Conservation (phyloP, 1,140 invertebrate genomes). For the Sitobion miscanthi region DNA sequence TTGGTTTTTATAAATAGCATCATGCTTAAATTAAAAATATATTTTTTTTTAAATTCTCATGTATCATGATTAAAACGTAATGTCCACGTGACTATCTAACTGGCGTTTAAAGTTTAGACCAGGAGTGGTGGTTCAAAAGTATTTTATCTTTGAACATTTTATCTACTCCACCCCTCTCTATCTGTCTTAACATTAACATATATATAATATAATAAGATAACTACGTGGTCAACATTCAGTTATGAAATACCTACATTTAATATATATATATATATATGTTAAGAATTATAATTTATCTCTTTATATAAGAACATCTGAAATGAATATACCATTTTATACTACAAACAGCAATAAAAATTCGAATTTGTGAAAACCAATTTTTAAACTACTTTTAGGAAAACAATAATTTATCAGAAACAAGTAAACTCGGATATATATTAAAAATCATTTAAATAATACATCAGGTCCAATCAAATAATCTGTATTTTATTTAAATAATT, state of each 20-base stretch:
- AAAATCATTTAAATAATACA: neutral
- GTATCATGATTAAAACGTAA: constrained; percentile 2
- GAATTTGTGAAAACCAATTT: neutral
- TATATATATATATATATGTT: neutral
- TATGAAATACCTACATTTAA: neutral
- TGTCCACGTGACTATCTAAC: constrained; percentile 19
- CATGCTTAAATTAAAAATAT: neutral
- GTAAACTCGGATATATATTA: neutral
- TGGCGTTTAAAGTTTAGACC: constrained; percentile 19
- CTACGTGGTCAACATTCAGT: constrained; percentile 30
- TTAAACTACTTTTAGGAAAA: neutral
- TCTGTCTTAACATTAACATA: constrained; percentile 20
- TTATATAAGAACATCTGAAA: neutral
- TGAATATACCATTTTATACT: neutral
- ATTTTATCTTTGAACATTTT: constrained; percentile 22
- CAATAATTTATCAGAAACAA: neutral
- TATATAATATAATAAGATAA: constrained; percentile 25
- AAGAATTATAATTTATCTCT: neutral
- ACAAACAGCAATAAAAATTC: neutral
- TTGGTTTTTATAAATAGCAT: neutral
- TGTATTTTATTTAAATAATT: neutral
- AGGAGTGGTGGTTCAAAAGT: neutral
- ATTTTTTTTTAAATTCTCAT: neutral
- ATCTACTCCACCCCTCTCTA: neutral
- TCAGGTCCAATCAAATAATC: neutral